Conservation (phyloP, 2,113 vertebrate genomes). For the Hiodon tergisus region DNA sequence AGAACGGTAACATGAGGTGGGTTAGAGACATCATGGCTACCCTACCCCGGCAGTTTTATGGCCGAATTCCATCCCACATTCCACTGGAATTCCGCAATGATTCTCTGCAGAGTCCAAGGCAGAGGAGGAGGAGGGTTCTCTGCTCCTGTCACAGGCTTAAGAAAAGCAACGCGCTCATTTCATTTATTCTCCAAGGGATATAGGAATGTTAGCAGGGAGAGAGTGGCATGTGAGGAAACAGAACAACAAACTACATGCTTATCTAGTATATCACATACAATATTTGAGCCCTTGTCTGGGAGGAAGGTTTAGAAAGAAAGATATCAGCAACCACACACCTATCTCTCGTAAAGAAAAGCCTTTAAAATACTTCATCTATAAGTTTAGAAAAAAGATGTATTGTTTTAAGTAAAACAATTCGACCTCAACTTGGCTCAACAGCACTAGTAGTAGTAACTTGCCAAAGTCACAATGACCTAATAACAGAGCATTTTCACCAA, state of each 20-base stretch:
- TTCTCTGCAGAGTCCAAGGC: slow-evolving; percentile 29
- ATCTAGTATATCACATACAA: background rate
- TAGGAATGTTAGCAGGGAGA: slow-evolving; percentile 27
- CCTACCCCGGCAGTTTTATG: slow-evolving; percentile 30
- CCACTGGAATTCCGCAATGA: slow-evolving; percentile 47
- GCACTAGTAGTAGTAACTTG: too few species aligned
- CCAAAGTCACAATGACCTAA: background rate
- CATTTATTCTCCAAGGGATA: slow-evolving; percentile 27
- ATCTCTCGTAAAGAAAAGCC: background rate
- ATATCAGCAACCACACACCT: background rate
- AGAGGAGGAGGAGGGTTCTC: slow-evolving; percentile 2
- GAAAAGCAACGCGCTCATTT: slow-evolving; percentile 23
- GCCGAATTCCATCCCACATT: slow-evolving; percentile 50
- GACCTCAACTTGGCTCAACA: too few species aligned
- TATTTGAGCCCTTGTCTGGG: too few species aligned
- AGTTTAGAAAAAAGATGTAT: background rate
- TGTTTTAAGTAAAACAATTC: too few species aligned
- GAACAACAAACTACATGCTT: slow-evolving; percentile 1
- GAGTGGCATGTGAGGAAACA: background rate
- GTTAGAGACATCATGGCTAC: slow-evolving; percentile 19
- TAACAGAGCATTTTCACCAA: too few species aligned
- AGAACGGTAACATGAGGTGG: slow-evolving; percentile 17
- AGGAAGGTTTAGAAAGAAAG: too few species aligned
- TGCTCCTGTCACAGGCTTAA: slow-evolving; percentile 6
- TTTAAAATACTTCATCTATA: slow-evolving; percentile 1